Percentiles rank a stretch among this genome's conserved stretches.
Evolutionary conservation across 2,113 vertebrate genomes (phyloP).

Genomic region (Lophius piscatorius): DNA sequence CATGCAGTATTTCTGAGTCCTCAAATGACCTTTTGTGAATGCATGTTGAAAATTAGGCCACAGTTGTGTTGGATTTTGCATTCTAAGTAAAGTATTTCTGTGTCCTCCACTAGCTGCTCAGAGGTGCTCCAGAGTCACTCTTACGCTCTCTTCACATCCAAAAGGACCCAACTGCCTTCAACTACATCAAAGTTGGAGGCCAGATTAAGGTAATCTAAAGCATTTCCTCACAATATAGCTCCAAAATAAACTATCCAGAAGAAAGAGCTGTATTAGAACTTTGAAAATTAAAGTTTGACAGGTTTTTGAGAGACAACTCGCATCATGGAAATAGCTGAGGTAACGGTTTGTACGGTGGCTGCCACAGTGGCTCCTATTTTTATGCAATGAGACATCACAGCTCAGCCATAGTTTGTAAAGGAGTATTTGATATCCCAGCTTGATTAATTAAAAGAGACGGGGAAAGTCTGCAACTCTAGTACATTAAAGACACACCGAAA

Average conservation of each 20-base stretch:
- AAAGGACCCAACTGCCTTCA: slow-evolving; percentile 88
- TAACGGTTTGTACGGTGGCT: slow-evolving; percentile 23
- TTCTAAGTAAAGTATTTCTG: neutral
- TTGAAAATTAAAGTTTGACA: too few species aligned
- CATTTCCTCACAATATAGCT: too few species aligned
- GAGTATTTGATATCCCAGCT: slow-evolving; percentile 8
- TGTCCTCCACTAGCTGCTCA: slow-evolving; percentile 86
- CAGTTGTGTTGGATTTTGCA: neutral
- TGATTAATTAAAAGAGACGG: neutral
- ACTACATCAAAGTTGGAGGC: slow-evolving; percentile 88
- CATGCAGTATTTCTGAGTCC: too few species aligned
- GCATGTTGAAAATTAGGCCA: too few species aligned
- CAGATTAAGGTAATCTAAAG: slow-evolving; percentile 83
- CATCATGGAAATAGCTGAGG: slow-evolving; percentile 57
- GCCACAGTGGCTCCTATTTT: slow-evolving; percentile 30
- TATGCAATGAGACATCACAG: slow-evolving; percentile 17
- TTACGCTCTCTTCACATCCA: slow-evolving; percentile 90
- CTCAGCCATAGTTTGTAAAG: slow-evolving; percentile 26
- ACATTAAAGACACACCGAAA: too few species aligned
- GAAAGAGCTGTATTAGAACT: too few species aligned
- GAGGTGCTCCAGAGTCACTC: slow-evolving; percentile 90
- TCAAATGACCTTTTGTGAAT: too few species aligned
- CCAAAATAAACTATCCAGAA: too few species aligned
- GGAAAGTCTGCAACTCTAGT: neutral
- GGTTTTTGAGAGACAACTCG: too few species aligned